phyloP scores from a whole-genome alignment of 2,113 vertebrate species.

The Xiphophorus maculatus region DNA sequence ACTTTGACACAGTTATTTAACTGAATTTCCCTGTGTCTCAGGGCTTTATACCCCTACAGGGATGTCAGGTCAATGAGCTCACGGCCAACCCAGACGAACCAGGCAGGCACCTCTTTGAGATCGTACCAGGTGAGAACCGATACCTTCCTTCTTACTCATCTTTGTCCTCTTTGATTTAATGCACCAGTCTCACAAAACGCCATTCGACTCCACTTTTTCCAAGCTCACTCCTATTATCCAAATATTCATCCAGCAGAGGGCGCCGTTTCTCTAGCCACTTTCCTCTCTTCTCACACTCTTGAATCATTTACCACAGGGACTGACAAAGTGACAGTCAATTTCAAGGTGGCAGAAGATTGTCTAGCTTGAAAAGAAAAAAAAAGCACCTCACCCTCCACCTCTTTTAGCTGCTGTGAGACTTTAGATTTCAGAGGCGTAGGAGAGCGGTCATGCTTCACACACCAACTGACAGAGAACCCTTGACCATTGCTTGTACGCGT shows the following conservation, averaged over 20 bases:
- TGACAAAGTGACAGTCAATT: background rate
- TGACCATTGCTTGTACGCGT: constrained; percentile 4
- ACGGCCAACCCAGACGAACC: constrained; percentile 86
- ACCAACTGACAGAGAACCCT: background rate
- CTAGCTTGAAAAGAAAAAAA: background rate
- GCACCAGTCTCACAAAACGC: background rate
- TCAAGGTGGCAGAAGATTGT: constrained; percentile 2
- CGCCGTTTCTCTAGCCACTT: background rate
- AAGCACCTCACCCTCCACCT: constrained; percentile 24
- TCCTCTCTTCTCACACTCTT: no score
- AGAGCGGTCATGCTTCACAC: constrained; percentile 4
- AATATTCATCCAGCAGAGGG: constrained; percentile 54
- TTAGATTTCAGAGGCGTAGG: constrained; percentile 14
- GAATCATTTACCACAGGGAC: no score
- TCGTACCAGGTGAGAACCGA: constrained; percentile 83
- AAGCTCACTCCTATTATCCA: background rate
- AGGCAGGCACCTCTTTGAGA: constrained; percentile 90
- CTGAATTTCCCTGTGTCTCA: constrained; percentile 49
- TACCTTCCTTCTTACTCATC: background rate
- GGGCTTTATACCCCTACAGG: constrained; percentile 90
- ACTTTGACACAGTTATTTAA: no score
- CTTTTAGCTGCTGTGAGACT: constrained; percentile 9
- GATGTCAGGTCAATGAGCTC: constrained; percentile 87
- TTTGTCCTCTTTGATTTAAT: background rate
- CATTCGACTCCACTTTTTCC: background rate